Evolutionary conservation across 1,140 invertebrate species (phyloP).

Genomic region (Mya arenaria): DNA sequence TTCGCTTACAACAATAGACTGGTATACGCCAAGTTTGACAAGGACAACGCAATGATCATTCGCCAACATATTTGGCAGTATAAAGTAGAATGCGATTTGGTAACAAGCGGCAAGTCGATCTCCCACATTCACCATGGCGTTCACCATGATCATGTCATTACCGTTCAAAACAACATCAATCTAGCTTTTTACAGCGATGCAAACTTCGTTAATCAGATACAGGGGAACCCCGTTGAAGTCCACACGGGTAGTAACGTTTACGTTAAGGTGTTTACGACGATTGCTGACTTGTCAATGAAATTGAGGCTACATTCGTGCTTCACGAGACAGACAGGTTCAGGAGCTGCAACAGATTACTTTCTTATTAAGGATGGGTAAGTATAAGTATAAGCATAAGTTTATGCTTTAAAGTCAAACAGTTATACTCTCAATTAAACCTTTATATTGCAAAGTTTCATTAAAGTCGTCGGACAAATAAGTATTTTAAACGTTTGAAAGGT

Average conservation of each 20-base stretch:
- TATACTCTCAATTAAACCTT: too few relatives aligned
- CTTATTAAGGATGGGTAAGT: not conserved
- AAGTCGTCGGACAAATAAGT: too few relatives aligned
- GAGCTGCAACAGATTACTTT: not conserved
- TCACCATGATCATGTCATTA: not conserved
- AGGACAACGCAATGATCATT: not conserved
- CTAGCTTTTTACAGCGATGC: not conserved
- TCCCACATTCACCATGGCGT: conserved; percentile 14
- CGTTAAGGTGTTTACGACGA: not conserved
- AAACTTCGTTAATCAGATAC: not conserved
- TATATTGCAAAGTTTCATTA: too few relatives aligned
- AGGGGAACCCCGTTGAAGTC: not conserved
- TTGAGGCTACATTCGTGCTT: not conserved
- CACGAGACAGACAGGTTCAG: not conserved
- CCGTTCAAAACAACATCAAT: not conserved
- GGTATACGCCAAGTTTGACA: too few relatives aligned
- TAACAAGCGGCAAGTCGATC: not conserved
- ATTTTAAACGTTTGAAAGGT: too few relatives aligned
- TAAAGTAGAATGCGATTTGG: not conserved
- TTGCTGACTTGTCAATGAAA: not conserved
- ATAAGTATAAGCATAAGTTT: too few relatives aligned
- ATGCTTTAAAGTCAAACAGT: too few relatives aligned
- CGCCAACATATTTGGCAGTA: not conserved
- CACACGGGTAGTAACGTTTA: not conserved
- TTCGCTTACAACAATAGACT: too few relatives aligned